Evolutionary conservation across 2,797 vertebrate genomes (phyloP), one percentile per base, ranked within the genome.

Genomic region (Zonotrichia albicollis): DNA sequence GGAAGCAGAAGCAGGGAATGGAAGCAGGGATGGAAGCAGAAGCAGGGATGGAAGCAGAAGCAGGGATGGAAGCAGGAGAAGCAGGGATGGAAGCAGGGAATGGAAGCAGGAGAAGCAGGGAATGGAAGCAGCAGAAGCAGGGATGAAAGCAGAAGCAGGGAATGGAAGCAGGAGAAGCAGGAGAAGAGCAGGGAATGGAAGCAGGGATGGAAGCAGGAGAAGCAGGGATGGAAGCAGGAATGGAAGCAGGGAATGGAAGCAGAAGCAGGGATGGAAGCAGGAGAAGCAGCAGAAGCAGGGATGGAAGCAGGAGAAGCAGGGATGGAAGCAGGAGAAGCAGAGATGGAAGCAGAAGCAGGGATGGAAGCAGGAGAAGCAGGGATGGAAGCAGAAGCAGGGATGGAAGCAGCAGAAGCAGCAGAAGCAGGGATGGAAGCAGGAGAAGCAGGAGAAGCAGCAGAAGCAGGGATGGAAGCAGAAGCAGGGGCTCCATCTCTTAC

Each of bases 401-500:
- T 5, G 53, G 11, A 40, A 40, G 38, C 38, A 40, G 38, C 38
- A 40, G 38, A 40, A 40, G 38, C 38, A 40, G 38, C 43, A 73
- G 76, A 61, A 25, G n/a, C n/a, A n/a, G n/a, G n/a, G n/a, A n/a
- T n/a, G n/a, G n/a, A n/a, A n/a, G n/a, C n/a, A n/a, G n/a, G n/a
- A n/a, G n/a, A n/a, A n/a, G n/a, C n/a, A n/a, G n/a, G n/a, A n/a
- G 61, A n/a, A n/a, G n/a, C n/a, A n/a, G n/a, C n/a, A n/a, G n/a
- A n/a, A n/a, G n/a, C n/a, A n/a, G n/a, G n/a, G n/a, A n/a, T n/a
- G n/a, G n/a, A n/a, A n/a, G n/a, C n/a, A 25, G n/a, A 7, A 58
- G 71, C 46, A 75, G 76, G 68, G 27, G 36, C 5, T 3, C 16
- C 74, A 4, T 40, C 36, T 45, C 98, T 98, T 97, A 99, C 99